These are phyloP conservation scores for Balanococcus diminutus DNA, from an alignment of 2,888 invertebrate genomes.

Conservation along the genomic window DNA sequence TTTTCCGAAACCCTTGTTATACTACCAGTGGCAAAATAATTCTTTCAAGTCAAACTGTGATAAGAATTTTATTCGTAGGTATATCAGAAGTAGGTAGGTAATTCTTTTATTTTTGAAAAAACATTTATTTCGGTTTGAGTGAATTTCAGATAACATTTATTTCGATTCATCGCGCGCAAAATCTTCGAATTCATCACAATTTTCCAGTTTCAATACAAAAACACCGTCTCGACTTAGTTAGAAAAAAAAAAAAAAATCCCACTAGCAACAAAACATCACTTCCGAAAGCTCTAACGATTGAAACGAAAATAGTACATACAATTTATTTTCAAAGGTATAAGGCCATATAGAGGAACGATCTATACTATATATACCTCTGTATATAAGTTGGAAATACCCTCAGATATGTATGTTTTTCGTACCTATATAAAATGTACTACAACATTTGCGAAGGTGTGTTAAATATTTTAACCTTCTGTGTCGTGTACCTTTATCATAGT, in stretches of 20 bases:
- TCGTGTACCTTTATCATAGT: background rate
- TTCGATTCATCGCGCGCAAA: background rate
- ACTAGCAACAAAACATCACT: no score
- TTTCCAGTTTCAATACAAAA: background rate
- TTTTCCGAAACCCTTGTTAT: background rate
- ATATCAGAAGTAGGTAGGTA: no score
- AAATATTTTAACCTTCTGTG: background rate
- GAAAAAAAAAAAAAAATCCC: background rate
- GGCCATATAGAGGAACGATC: background rate
- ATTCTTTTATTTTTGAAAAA: background rate
- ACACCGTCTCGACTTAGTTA: background rate
- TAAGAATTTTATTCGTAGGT: background rate
- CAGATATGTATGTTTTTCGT: background rate
- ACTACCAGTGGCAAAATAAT: background rate
- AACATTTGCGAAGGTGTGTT: background rate
- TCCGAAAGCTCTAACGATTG: background rate
- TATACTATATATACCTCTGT: background rate
- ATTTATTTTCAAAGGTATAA: background rate
- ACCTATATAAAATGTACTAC: background rate
- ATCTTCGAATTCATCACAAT: background rate
- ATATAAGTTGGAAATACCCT: no score
- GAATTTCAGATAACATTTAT: slow-evolving; percentile 1
- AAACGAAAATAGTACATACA: background rate
- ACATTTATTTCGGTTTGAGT: slow-evolving; percentile 14
- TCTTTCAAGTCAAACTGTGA: background rate